These are phyloP conservation scores for Podargus strigoides DNA, from an alignment of 2,797 vertebrate genomes.

Conservation along the genomic window DNA sequence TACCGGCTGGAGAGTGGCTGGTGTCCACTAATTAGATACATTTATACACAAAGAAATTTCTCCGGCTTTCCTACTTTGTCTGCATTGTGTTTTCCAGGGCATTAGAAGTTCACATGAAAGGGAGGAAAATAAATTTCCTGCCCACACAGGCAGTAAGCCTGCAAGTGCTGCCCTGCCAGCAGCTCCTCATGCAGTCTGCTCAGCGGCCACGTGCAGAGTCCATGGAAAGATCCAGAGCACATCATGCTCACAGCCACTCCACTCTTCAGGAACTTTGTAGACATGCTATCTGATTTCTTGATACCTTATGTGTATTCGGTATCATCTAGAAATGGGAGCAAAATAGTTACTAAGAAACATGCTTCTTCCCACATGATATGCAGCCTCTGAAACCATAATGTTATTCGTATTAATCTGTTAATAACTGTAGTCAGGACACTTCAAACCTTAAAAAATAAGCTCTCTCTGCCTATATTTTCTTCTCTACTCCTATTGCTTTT, in stretches of 20 bases:
- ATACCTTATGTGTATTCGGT: background rate
- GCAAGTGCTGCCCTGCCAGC: rapidly evolving
- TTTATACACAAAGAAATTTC: background rate
- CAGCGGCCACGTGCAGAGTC: rapidly evolving
- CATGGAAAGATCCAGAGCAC: background rate
- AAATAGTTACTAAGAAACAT: background rate
- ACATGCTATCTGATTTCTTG: background rate
- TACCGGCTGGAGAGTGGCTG: background rate
- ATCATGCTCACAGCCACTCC: rapidly evolving
- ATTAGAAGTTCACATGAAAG: background rate
- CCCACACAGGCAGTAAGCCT: background rate
- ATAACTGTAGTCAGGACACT: background rate
- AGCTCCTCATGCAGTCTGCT: rapidly evolving
- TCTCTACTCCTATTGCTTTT: background rate
- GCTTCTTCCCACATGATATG: background rate
- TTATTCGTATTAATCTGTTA: background rate
- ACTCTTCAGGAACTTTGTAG: background rate
- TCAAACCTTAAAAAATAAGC: background rate
- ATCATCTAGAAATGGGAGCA: background rate
- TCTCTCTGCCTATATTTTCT: background rate
- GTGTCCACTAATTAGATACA: background rate
- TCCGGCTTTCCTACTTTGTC: background rate
- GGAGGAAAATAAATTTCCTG: background rate
- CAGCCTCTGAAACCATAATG: background rate
- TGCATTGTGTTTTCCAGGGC: background rate